A percentile compares a stretch with the other conserved stretches of the same genome.
Evolutionary conservation across 1,140 invertebrate genomes (phyloP).

Genomic region (Glossosoma conforme): DNA sequence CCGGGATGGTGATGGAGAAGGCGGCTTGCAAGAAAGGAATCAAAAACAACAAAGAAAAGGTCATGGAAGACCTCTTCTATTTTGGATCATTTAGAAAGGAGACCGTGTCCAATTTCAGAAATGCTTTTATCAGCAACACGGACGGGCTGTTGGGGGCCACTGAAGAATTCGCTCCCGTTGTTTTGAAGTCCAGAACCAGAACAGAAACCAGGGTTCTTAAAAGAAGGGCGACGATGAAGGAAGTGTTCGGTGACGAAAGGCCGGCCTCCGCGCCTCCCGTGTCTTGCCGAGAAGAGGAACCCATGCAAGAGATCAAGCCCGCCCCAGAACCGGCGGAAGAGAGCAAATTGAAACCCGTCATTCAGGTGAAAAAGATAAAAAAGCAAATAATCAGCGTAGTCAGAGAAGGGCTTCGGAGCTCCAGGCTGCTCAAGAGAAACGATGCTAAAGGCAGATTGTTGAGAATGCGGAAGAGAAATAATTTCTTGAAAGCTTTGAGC

Average conservation of each 20-base stretch:
- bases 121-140: slow-evolving; percentile 62
- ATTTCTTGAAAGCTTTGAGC: slow-evolving; percentile 50
- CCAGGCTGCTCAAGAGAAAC: slow-evolving; percentile 53
- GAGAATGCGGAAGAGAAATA: slow-evolving; percentile 52
- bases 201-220: slow-evolving; percentile 71
- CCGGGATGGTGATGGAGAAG: slow-evolving; percentile 49
- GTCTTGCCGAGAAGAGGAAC: slow-evolving; percentile 39
- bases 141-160: slow-evolving; percentile 51
- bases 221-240: slow-evolving; percentile 70
- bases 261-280: slow-evolving; percentile 60
- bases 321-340: slow-evolving; percentile 32
- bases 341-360: slow-evolving; percentile 27
- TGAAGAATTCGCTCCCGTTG: slow-evolving; percentile 62
- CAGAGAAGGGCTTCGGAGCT: slow-evolving; percentile 53
- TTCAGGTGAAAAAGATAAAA: slow-evolving; percentile 17
- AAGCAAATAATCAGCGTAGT: slow-evolving; percentile 40
- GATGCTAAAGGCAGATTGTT: slow-evolving; percentile 54
- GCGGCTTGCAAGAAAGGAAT: slow-evolving; percentile 45
- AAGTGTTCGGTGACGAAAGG: slow-evolving; percentile 71
- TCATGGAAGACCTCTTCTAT: slow-evolving; percentile 51
- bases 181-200: slow-evolving; percentile 68
- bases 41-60: slow-evolving; percentile 49
- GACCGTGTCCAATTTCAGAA: slow-evolving; percentile 62
- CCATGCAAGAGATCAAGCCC: slow-evolving; percentile 32
- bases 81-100: slow-evolving; percentile 66